A percentile compares a stretch with the other conserved stretches of the same genome.
Conservation (phyloP, 2,113 vertebrate genomes). For the Cebidichthys violaceus region DNA sequence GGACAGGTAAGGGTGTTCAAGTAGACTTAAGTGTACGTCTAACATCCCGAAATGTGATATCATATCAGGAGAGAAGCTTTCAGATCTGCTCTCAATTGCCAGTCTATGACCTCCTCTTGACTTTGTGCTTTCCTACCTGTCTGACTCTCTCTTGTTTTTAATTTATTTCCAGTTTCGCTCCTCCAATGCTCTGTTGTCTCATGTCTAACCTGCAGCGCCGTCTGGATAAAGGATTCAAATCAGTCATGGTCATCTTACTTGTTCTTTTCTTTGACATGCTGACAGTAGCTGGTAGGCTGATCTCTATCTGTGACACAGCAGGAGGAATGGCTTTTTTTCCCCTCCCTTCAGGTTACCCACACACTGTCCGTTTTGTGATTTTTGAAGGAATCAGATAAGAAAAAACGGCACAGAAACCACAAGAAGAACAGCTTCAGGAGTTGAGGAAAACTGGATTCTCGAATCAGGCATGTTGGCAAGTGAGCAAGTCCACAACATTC, state of each 20-base stretch:
- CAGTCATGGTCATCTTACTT: slow-evolving; percentile 1
- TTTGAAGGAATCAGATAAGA: neutral
- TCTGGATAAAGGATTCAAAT: slow-evolving; percentile 12
- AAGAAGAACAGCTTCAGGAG: neutral
- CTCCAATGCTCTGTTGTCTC: neutral
- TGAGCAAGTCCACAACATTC: slow-evolving; percentile 11
- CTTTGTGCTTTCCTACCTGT: neutral
- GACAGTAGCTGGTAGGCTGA: slow-evolving; percentile 19
- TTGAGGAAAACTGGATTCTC: neutral
- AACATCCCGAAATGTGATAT: neutral
- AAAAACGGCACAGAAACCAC: neutral
- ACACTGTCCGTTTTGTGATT: neutral
- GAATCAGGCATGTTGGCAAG: neutral
- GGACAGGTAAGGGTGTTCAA: slow-evolving; percentile 27
- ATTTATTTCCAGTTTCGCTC: neutral
- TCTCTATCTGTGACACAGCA: slow-evolving; percentile 14
- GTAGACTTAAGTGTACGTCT: neutral
- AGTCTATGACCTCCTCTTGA: neutral
- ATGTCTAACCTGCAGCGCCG: neutral
- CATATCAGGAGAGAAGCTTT: neutral
- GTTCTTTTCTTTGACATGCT: neutral
- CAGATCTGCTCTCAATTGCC: neutral
- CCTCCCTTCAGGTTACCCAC: neutral
- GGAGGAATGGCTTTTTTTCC: neutral
- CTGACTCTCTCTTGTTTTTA: neutral